Percentiles rank a stretch among this genome's conserved stretches.
Evolutionary conservation across 92 coral and sea anemone species (phyloP).

Genomic region (Meandrina meandrites): DNA sequence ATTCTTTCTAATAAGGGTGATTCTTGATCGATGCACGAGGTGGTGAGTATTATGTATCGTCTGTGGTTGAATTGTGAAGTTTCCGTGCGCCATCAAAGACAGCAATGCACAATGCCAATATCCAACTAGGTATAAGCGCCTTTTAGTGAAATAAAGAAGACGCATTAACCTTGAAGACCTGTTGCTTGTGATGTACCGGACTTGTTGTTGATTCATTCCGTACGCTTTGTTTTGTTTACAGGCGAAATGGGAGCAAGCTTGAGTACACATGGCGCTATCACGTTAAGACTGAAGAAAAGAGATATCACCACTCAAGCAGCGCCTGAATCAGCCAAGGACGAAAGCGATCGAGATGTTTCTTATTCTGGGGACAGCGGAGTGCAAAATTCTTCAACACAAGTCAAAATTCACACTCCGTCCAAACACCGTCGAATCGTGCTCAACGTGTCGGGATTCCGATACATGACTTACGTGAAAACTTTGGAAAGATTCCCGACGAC

Average conservation of each 20-base stretch:
- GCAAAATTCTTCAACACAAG: conserved; percentile 12
- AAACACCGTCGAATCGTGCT: conserved; percentile 67
- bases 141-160: not conserved
- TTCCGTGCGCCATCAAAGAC: not conserved
- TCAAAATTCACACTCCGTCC: conserved; percentile 17
- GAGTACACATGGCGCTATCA: conserved; percentile 48
- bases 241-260: conserved; percentile 80
- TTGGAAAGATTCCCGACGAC: conserved; percentile 89
- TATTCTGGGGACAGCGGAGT: conserved; percentile 39
- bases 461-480: conserved; percentile 80
- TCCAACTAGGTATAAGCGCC: conserved; percentile 15
- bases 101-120: conserved; percentile 30
- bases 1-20: conserved; percentile 19
- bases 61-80: conserved; percentile 21
- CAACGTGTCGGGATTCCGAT: conserved; percentile 93
- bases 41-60: conserved; percentile 39
- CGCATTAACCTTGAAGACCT: conserved; percentile 8
- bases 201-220: conserved; percentile 10
- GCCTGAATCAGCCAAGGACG: not conserved
- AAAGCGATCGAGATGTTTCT: conserved; percentile 12
- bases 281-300: conserved; percentile 41
- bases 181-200: conserved; percentile 14
- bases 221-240: conserved; percentile 31
- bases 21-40: conserved; percentile 1
- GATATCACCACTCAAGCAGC: conserved; percentile 37